Base-by-base conservation (phyloP, 2,797 vertebrate species). In the Ceyx erithaca region DNA sequence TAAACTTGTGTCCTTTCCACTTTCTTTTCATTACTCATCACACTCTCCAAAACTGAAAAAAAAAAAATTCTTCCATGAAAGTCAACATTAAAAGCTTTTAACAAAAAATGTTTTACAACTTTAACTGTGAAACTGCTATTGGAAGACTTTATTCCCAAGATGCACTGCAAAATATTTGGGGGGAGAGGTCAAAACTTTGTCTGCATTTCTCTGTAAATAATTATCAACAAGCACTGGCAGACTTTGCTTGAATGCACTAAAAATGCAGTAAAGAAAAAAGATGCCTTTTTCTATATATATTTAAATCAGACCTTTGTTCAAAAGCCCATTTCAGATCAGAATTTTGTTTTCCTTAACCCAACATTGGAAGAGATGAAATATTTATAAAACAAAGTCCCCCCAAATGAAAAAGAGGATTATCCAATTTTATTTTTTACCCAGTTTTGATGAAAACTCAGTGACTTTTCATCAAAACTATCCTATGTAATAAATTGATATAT, bases 221-320 rank as follows among this genome's bases (percentile, higher is more conserved):
- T 62, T 73, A 61, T 89, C 66, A 93, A 85, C 51, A 76, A 26
- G 16, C 46, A 58, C 73, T 76, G 25, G 73, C 33, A 96, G 80
- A 89, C 85, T 67, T 82, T 48, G 25, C 16, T 22, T 59, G 67
- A 93, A 95, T 59, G 69, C 21, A 67, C 52, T 92, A 93, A 94
- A 93, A 93, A 93, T 6, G 35, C 57, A 80, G 70, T 12, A 78
- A 73, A 80, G 78, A 92, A 92, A 94, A 87, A 91, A 41, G 10
- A 48, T 90, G 81, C 62, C 77, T 63, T 90, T 96, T 95, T 94
- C 94, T 77, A 95, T 95, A 80, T 93, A 83, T 79, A 94, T 97
- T 96, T 96, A 95, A 96, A 96, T 92, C 67, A 94, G 71, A 80
- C 30, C 28, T 93, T 91, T 85, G 83, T 92, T 92, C 88, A 93